Conservation (phyloP, 2,113 vertebrate genomes). For the Pygoscelis adeliae region DNA sequence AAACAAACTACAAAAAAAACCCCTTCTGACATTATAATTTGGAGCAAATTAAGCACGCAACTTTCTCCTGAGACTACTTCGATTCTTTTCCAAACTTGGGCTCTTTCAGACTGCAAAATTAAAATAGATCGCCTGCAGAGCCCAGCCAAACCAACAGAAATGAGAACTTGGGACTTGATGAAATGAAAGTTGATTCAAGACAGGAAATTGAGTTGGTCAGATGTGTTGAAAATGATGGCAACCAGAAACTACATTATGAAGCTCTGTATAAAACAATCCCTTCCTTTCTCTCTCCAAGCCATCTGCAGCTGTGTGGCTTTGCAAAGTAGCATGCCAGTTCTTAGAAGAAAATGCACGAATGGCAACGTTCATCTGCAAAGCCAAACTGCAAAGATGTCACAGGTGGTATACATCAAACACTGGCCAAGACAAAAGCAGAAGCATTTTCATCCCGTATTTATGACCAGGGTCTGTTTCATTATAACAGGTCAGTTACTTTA, state of each 20-base stretch:
- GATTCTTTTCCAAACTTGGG: slow-evolving; percentile 11
- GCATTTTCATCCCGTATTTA: not conserved
- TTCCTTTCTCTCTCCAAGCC: not conserved
- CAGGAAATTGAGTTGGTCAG: slow-evolving; percentile 78
- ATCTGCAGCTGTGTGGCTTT: slow-evolving; percentile 6
- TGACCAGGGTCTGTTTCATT: not conserved
- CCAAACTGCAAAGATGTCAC: not conserved
- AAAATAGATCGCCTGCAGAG: slow-evolving; percentile 22
- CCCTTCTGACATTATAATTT: slow-evolving; percentile 26
- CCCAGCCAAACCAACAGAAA: slow-evolving; percentile 41
- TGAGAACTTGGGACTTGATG: slow-evolving; percentile 30
- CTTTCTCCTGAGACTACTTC: not conserved
- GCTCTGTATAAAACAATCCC: not conserved
- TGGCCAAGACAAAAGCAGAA: not conserved
- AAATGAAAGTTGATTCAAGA: slow-evolving; percentile 60
- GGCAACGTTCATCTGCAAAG: not conserved
- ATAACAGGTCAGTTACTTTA: accelerated
- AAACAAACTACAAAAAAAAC: not conserved
- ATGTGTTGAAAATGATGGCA: slow-evolving; percentile 69
- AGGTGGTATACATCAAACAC: not conserved
- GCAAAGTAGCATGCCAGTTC: not conserved
- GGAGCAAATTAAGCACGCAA: slow-evolving; percentile 3
- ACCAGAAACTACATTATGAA: slow-evolving; percentile 42
- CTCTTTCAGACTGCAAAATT: slow-evolving; percentile 41
- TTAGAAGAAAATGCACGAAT: not conserved